A percentile compares a stretch with the other conserved stretches of the same genome.
phyloP scores from a whole-genome alignment of 2,113 vertebrate genomes.

The Halichoerus grypus region DNA sequence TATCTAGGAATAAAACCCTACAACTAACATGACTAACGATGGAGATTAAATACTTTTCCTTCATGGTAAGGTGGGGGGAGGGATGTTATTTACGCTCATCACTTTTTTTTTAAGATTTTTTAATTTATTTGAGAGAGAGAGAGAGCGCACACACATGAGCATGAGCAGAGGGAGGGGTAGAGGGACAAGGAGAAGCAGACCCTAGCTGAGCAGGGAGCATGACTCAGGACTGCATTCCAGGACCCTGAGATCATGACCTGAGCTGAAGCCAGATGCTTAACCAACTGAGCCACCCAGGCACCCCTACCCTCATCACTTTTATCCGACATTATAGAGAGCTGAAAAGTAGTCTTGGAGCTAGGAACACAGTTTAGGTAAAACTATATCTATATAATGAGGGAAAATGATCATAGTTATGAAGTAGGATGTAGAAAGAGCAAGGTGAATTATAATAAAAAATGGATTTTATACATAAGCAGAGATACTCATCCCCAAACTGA shows the following conservation, averaged over 20 bases:
- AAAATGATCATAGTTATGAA: neutral
- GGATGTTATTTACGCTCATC: neutral
- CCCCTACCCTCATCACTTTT: neutral
- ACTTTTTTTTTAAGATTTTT: neutral
- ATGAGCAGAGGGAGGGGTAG: neutral
- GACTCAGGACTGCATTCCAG: neutral
- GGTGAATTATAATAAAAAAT: neutral
- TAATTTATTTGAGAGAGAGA: neutral
- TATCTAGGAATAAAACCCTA: neutral
- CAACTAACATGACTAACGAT: neutral
- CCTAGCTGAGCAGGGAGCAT: too few species aligned
- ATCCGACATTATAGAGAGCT: neutral
- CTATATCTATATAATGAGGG: neutral
- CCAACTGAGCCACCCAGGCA: neutral
- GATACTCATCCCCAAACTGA: neutral
- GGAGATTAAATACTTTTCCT: neutral
- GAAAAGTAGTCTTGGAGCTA: neutral
- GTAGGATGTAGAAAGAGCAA: neutral
- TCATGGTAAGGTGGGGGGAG: neutral
- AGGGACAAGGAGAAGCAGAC: neutral
- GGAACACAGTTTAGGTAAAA: fast-evolving
- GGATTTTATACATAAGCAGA: neutral
- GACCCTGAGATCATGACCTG: neutral
- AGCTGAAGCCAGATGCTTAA: neutral
- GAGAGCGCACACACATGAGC: neutral